Percentiles rank a stretch among this genome's conserved stretches.
Conservation (phyloP, 2,888 invertebrate genomes). For the Nezara viridula region DNA sequence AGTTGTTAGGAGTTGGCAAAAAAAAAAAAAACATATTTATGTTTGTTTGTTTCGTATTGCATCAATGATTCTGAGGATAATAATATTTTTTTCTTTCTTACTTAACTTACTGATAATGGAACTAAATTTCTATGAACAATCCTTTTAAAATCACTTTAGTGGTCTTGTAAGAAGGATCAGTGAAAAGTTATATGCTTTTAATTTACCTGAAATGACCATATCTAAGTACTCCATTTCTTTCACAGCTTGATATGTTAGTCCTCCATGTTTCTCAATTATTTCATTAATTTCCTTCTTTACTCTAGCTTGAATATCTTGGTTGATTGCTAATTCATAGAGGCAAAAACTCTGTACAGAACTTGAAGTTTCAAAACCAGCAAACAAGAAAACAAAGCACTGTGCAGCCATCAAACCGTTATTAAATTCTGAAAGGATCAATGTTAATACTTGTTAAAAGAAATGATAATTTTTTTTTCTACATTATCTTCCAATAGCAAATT, state of each 20-base stretch:
- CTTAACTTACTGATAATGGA: too few relatives aligned
- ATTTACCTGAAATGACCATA: conserved; percentile 71
- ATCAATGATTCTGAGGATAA: too few relatives aligned
- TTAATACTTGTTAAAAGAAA: background rate
- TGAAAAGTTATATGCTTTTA: background rate
- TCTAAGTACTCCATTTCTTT: conserved; percentile 73
- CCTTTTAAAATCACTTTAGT: too few relatives aligned
- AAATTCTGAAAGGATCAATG: background rate
- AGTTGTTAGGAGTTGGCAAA: too few relatives aligned
- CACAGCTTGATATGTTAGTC: conserved; percentile 71
- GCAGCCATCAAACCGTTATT: conserved; percentile 70
- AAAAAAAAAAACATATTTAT: too few relatives aligned
- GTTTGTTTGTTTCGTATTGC: too few relatives aligned
- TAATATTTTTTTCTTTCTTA: too few relatives aligned
- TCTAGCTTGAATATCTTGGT: conserved; percentile 71
- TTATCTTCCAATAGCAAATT: too few relatives aligned
- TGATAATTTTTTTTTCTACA: background rate
- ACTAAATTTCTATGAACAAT: too few relatives aligned
- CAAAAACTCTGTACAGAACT: conserved; percentile 74
- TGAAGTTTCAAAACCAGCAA: conserved; percentile 73
- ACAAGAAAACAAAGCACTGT: conserved; percentile 71
- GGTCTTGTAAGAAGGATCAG: too few relatives aligned
- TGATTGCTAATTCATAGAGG: conserved; percentile 73
- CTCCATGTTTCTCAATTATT: conserved; percentile 69
- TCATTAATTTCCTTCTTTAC: conserved; percentile 71